Evolutionary conservation across 2,888 invertebrate genomes (phyloP).

Genomic region (Agrypnus murinus): DNA sequence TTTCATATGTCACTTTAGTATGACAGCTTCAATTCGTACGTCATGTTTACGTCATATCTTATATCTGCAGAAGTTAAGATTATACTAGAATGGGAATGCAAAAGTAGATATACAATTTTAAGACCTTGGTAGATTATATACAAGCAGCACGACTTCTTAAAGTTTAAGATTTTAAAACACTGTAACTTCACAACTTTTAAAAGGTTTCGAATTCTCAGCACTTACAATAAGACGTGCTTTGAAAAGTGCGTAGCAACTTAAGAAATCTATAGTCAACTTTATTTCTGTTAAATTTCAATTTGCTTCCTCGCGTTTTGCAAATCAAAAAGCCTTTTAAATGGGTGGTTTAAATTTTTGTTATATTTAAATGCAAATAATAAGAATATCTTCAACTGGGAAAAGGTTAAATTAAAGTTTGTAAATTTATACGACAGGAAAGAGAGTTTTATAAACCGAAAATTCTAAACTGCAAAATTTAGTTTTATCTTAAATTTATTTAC

Average conservation of each 20-base stretch:
- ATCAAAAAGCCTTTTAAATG: too few relatives aligned
- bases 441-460: too few relatives aligned
- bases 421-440: too few relatives aligned
- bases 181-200: conserved; percentile 22
- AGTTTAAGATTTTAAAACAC: conserved; percentile 13
- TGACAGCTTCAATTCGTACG: conserved; percentile 28
- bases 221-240: conserved; percentile 10
- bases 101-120: too few relatives aligned
- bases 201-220: conserved; percentile 22
- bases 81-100: conserved; percentile 3
- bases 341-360: too few relatives aligned
- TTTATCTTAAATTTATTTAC: too few relatives aligned
- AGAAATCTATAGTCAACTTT: conserved; percentile 3
- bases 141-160: neutral
- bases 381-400: too few relatives aligned
- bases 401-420: too few relatives aligned
- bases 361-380: too few relatives aligned
- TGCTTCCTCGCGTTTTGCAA: too few relatives aligned
- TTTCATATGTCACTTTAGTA: conserved; percentile 17
- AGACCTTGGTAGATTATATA: conserved; percentile 5
- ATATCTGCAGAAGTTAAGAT: neutral
- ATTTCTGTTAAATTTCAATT: neutral
- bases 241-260: conserved; percentile 4
- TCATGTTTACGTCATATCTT: conserved; percentile 34
- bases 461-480: too few relatives aligned